Percentiles rank a stretch among this genome's conserved stretches.
These are phyloP conservation scores for Aphelenchoides avenae DNA, from an alignment of 1,140 invertebrate species.

Conservation along the genomic window DNA sequence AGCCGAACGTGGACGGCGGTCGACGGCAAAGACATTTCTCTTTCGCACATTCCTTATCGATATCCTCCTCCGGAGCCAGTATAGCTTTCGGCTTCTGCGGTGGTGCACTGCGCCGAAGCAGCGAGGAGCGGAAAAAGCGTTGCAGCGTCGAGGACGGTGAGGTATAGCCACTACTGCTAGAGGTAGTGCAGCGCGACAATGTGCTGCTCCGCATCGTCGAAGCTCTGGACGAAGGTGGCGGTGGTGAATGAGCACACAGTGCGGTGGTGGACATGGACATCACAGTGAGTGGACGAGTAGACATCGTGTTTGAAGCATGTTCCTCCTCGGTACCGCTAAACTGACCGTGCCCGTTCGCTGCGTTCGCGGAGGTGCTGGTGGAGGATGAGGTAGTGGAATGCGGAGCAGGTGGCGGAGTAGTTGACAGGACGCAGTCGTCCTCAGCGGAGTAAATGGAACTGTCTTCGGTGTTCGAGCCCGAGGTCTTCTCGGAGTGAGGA, in stretches of 20 bases:
- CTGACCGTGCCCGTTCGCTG: background rate
- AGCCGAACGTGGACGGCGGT: no score
- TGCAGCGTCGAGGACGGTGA: slow-evolving; percentile 20
- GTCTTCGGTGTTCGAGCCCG: slow-evolving; percentile 38
- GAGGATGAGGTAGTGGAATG: background rate
- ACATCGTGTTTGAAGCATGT: no score
- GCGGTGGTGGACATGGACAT: slow-evolving; percentile 1
- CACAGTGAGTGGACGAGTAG: background rate
- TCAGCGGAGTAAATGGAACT: slow-evolving; percentile 44
- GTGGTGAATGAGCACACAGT: background rate
- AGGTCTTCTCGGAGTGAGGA: slow-evolving; percentile 15
- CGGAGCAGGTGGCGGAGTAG: slow-evolving; percentile 19
- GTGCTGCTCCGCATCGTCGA: background rate
- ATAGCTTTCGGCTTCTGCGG: background rate
- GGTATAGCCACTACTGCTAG: slow-evolving; percentile 7
- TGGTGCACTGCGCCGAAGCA: slow-evolving; percentile 13
- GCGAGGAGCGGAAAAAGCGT: slow-evolving; percentile 26
- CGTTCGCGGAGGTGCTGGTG: background rate
- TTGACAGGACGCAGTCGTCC: slow-evolving; percentile 7
- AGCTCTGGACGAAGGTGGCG: slow-evolving; percentile 10
- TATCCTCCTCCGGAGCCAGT: no score
- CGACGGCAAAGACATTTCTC: no score
- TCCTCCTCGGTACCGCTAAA: no score
- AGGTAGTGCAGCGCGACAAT: background rate
- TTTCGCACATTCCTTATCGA: no score